These are phyloP conservation scores for Ctenicera cuprea DNA, from an alignment of 2,888 invertebrate genomes.

Conservation along the genomic window DNA sequence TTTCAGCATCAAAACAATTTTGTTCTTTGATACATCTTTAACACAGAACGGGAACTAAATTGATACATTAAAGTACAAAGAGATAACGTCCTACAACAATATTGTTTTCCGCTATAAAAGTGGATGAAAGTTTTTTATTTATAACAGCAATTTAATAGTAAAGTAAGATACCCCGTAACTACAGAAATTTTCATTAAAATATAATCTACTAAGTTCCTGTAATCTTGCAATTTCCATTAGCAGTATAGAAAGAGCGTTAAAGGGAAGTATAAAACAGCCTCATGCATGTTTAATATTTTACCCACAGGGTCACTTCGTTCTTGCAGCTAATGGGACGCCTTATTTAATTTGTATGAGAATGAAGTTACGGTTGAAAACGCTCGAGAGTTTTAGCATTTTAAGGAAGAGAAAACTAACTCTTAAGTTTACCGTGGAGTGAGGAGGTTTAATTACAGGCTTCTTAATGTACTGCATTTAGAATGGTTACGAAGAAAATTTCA, in stretches of 20 bases:
- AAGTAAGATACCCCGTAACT: slow-evolving; percentile 30
- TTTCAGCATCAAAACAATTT: no score
- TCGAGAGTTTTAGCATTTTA: slow-evolving; percentile 52
- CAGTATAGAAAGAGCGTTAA: slow-evolving; percentile 50
- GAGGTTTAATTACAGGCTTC: slow-evolving; percentile 37
- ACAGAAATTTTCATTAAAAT: slow-evolving; percentile 51
- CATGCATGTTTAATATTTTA: slow-evolving; percentile 70
- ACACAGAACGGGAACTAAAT: background rate
- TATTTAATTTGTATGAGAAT: slow-evolving; percentile 69
- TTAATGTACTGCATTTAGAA: slow-evolving; percentile 25
- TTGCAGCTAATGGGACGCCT: slow-evolving; percentile 68
- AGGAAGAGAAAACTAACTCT: slow-evolving; percentile 50
- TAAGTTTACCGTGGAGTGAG: slow-evolving; percentile 24
- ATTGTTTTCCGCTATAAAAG: background rate
- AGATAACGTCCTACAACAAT: background rate
- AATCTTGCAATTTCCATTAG: slow-evolving; percentile 54
- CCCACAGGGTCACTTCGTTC: slow-evolving; percentile 69
- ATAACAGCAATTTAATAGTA: background rate
- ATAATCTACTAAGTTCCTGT: slow-evolving; percentile 49
- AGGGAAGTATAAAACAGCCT: slow-evolving; percentile 57
- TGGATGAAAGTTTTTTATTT: background rate
- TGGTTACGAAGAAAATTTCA: slow-evolving; percentile 45
- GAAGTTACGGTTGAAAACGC: slow-evolving; percentile 64
- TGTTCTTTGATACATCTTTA: background rate
- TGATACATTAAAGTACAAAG: background rate